Evolutionary conservation across 2,888 invertebrate genomes (phyloP), one percentile per base, ranked within the genome.

Genomic region (Sphecodes monilicornis): DNA sequence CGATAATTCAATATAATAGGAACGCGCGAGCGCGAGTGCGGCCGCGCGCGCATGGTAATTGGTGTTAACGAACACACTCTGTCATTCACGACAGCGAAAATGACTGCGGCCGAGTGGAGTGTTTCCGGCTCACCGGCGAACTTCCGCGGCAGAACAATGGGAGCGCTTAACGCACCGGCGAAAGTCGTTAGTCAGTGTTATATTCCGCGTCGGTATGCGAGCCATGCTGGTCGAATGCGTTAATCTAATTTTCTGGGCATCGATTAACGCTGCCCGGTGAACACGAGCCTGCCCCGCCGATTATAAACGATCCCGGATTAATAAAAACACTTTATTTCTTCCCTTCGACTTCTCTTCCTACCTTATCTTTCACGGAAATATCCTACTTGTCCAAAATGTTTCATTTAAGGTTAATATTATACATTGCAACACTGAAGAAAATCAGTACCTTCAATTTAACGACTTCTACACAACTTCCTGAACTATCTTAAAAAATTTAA

Each of bases 141-240:
- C 90, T 90, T 90, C 90, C 89, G 90, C 89, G 90, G 79, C 84
- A 71, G 89, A 90, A 90, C 90, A 91, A 90, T 90, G 90, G 86
- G 85, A 90, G 83, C 90, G 90, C 90, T 90, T 90, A 90, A 90
- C 90, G 90, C 90, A 88, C 88, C 88, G 90, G 88, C 90, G 86
- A 90, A 88, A 90, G 89, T 90, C 90, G 90, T 90, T 90, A 90
- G 86, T 85, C 85, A 79, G 88, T 86, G 84, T 90, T 89, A 85
- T 89, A 89, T 89, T 82, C 83, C 86, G 85, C 76, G 75, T 80
- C 76, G 85, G 71, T 78, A 78, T 81, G 75, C 83, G 82, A 82
- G 89, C 69, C 76, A 72, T 83, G 81, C 64, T 78, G 75, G 73
- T 82, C 80, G 81, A 86, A 81, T 81, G 90, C 86, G 86, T 88